A percentile compares a stretch with the other conserved stretches of the same genome.
phyloP scores from a whole-genome alignment of 2,113 vertebrate genomes.

The Pachycephala philippinensis region DNA sequence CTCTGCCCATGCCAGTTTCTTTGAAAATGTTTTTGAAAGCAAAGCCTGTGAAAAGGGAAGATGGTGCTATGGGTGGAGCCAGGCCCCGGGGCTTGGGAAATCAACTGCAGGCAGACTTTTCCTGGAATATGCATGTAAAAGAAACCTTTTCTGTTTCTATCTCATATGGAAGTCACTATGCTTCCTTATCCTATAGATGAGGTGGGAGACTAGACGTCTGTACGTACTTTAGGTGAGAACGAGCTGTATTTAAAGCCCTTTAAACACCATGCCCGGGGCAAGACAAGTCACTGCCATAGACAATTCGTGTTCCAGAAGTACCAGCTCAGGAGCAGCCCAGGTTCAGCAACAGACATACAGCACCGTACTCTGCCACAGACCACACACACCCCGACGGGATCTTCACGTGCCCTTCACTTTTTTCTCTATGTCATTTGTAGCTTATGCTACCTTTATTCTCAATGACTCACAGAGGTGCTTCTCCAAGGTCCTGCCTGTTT shows the following conservation, averaged over 20 bases:
- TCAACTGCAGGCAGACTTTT: background rate
- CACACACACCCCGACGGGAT: accelerated
- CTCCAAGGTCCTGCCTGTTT: background rate
- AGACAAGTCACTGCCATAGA: background rate
- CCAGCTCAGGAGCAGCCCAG: background rate
- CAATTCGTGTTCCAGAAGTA: accelerated
- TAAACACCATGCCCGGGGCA: background rate
- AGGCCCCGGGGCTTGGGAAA: background rate
- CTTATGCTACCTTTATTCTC: background rate
- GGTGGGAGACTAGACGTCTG: background rate
- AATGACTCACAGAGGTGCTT: background rate
- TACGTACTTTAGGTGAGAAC: background rate
- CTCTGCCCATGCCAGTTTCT: background rate
- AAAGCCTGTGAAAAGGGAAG: background rate
- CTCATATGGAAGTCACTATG: background rate
- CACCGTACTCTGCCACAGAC: background rate
- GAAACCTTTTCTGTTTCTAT: background rate
- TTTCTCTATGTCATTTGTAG: background rate
- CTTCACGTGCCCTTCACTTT: background rate
- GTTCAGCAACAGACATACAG: accelerated
- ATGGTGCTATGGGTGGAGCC: background rate
- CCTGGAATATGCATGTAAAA: background rate
- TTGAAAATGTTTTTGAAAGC: background rate
- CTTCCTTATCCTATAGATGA: background rate
- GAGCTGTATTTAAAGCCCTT: background rate